Evolutionary conservation across 2,797 vertebrate genomes (phyloP).

Genomic region (Sebastiscus albofasciatus): DNA sequence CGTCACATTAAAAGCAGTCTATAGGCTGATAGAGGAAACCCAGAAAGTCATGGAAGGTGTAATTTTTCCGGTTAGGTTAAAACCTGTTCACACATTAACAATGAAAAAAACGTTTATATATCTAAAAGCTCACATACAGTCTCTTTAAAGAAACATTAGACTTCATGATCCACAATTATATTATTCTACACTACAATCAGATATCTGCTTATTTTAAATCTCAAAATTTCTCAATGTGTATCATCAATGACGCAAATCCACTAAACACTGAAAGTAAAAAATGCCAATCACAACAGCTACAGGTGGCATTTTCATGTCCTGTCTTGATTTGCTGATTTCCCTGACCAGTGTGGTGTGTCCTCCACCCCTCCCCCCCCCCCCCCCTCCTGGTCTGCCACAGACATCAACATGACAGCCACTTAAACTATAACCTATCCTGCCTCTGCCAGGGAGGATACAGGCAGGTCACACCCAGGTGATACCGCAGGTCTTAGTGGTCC

Average conservation of each 20-base stretch:
- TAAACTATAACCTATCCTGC: conserved; percentile 61
- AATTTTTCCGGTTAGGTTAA: accelerated
- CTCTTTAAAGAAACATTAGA: no score
- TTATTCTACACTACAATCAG: background rate
- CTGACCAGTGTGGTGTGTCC: background rate
- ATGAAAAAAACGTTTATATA: no score
- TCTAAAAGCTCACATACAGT: no score
- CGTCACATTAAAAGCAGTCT: no score
- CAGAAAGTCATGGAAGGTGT: no score
- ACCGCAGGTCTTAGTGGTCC: conserved; percentile 39
- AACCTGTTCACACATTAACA: no score
- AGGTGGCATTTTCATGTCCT: conserved; percentile 21
- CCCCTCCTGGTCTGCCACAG: conserved; percentile 13
- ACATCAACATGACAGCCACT: conserved; percentile 65
- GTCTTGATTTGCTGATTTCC: conserved; percentile 18
- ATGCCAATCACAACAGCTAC: background rate
- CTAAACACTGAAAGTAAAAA: background rate
- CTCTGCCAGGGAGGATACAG: conserved; percentile 28
- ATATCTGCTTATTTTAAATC: background rate
- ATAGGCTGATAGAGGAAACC: no score
- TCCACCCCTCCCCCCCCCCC: background rate
- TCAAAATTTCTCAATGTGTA: background rate
- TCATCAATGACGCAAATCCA: background rate
- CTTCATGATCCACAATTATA: background rate
- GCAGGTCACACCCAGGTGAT: conserved; percentile 62